These are phyloP conservation scores for Apamea crenata DNA, from an alignment of 2,888 invertebrate species.

Conservation along the genomic window DNA sequence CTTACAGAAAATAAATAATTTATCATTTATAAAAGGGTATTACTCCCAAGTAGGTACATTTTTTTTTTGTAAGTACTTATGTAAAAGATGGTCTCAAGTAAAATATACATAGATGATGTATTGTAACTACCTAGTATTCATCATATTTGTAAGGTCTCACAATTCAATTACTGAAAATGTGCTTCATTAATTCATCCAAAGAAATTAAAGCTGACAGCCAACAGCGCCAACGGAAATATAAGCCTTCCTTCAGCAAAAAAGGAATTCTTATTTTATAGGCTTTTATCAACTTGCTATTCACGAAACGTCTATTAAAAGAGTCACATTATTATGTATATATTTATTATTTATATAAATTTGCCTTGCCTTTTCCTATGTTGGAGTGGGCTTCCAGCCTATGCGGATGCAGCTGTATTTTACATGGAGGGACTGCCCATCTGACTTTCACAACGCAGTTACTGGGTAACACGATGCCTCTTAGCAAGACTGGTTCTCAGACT, in stretches of 20 bases:
- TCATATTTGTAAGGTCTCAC: background rate
- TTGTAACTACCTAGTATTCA: background rate
- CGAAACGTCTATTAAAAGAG: slow-evolving; percentile 5
- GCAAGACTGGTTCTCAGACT: too few species aligned
- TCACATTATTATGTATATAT: slow-evolving; percentile 5
- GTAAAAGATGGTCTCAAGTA: background rate
- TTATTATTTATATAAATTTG: too few species aligned
- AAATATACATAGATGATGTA: background rate
- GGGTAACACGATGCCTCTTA: too few species aligned
- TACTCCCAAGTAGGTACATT: background rate
- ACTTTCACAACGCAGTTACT: too few species aligned
- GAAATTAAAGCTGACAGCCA: slow-evolving; percentile 3
- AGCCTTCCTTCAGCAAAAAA: slow-evolving; percentile 1
- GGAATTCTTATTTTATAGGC: slow-evolving; percentile 10
- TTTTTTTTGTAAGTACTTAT: background rate
- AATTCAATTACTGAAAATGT: slow-evolving; percentile 13
- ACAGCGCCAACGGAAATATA: background rate
- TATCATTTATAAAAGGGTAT: too few species aligned
- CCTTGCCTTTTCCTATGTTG: too few species aligned
- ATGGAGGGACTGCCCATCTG: too few species aligned
- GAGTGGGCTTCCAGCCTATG: too few species aligned
- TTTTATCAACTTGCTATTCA: slow-evolving; percentile 18
- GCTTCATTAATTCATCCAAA: background rate
- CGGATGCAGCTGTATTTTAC: too few species aligned
- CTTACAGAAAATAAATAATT: too few species aligned